Evolutionary conservation across 1,140 invertebrate species (phyloP).

Genomic region (Metaphire vulgaris): DNA sequence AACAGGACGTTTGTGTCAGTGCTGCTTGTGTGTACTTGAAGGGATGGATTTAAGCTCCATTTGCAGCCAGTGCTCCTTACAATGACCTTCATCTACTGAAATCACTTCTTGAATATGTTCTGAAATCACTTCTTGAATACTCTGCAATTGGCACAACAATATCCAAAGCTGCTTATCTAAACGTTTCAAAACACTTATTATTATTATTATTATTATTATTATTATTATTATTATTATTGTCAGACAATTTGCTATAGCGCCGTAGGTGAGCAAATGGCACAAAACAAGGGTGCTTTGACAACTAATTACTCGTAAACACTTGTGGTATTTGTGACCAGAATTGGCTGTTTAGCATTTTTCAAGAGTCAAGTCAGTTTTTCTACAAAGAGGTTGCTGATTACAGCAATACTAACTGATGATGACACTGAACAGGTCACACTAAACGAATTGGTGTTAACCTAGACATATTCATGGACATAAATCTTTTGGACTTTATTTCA

Average conservation of each 20-base stretch:
- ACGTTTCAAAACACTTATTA: constrained; percentile 35
- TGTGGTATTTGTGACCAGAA: constrained; percentile 42
- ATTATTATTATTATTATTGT: too few species aligned
- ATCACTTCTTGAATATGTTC: constrained; percentile 31
- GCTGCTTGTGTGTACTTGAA: constrained; percentile 36
- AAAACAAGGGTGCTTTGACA: too few species aligned
- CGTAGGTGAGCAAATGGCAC: too few species aligned
- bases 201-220: too few species aligned
- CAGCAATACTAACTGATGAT: constrained; percentile 20
- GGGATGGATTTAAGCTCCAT: constrained; percentile 38
- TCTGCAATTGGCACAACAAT: constrained; percentile 33
- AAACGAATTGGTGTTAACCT: constrained; percentile 26
- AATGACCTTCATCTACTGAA: constrained; percentile 40
- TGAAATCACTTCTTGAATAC: too few species aligned
- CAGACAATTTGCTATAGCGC: too few species aligned
- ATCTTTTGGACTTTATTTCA: constrained; percentile 30
- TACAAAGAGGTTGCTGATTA: constrained; percentile 31
- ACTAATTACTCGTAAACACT: too few species aligned
- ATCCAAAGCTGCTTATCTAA: constrained; percentile 30
- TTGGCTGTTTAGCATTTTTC: constrained; percentile 39
- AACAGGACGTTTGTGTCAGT: constrained; percentile 39
- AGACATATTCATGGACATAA: constrained; percentile 32
- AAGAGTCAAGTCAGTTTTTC: constrained; percentile 36
- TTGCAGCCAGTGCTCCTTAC: constrained; percentile 35
- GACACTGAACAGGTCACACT: constrained; percentile 18